Conservation (phyloP, 2,113 vertebrate species). For the Ceratotherium simum region DNA sequence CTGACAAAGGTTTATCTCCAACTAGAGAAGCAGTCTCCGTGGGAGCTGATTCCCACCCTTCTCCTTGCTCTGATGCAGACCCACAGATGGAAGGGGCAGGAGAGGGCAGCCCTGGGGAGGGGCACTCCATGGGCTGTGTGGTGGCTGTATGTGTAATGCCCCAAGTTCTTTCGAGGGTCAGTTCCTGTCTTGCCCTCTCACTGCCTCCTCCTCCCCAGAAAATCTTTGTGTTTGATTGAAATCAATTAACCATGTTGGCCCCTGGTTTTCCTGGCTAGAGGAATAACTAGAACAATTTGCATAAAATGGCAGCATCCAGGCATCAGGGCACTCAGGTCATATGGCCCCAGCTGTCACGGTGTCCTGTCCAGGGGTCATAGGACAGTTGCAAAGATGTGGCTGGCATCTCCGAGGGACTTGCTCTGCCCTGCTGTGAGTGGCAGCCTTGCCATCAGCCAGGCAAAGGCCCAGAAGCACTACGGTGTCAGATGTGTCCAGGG, state of each 20-base stretch:
- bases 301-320: not conserved
- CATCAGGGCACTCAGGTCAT: not conserved
- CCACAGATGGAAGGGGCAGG: not conserved
- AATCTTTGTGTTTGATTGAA: not conserved
- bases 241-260: not conserved
- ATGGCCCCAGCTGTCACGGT: not conserved
- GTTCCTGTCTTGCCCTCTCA: not conserved
- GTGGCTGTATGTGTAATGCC: accelerated
- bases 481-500: too few species aligned
- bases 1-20: not conserved
- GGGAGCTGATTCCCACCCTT: not conserved
- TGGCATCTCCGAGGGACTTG: not conserved
- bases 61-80: not conserved
- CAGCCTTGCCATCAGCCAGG: not conserved
- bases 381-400: not conserved
- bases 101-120: not conserved
- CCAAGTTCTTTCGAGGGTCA: not conserved
- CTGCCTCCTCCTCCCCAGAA: not conserved
- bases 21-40: not conserved
- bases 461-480: not conserved
- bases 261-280: not conserved
- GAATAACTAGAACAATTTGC: not conserved
- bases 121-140: accelerated
- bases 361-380: not conserved
- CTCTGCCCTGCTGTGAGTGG: not conserved